A percentile compares a stretch with the other conserved stretches of the same genome.
These are phyloP conservation scores for Theonella swinhoei DNA, from an alignment of 37 sponge, comb jelly and placozoan genomes.

Conservation along the genomic window DNA sequence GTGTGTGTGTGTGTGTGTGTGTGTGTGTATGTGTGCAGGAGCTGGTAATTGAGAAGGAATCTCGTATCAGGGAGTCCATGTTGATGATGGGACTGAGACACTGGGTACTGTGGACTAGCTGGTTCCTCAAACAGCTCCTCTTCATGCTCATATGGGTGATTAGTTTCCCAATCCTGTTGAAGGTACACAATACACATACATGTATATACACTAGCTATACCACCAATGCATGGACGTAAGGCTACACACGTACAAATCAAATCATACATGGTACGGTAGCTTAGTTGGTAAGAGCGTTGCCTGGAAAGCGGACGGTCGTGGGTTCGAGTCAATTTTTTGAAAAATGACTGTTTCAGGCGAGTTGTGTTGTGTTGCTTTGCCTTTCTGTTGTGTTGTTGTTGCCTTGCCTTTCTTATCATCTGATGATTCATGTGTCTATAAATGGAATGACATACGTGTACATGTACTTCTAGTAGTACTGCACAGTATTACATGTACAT, in stretches of 20 bases:
- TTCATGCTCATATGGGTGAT: background rate
- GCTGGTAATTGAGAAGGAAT: slow-evolving; percentile 67
- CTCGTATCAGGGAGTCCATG: slow-evolving; percentile 75
- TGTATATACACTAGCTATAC: too few relatives aligned
- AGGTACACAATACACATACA: background rate
- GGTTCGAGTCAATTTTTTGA: too few relatives aligned
- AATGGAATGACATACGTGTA: too few relatives aligned
- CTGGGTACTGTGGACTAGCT: slow-evolving; percentile 57
- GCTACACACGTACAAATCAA: slow-evolving; percentile 23
- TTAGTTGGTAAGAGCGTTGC: too few relatives aligned
- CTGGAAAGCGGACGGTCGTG: too few relatives aligned
- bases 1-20: slow-evolving; percentile 29
- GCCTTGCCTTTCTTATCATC: background rate
- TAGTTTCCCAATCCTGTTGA: background rate
- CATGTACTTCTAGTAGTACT: too few relatives aligned
- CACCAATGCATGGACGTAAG: slow-evolving; percentile 12
- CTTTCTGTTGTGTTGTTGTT: too few relatives aligned
- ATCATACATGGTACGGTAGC: too few relatives aligned
- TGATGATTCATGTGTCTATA: background rate
- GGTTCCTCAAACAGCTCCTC: slow-evolving; percentile 11
- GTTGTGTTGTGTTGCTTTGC: too few relatives aligned
- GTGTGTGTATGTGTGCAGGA: slow-evolving; percentile 38
- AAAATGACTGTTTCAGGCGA: too few relatives aligned
- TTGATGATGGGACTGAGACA: slow-evolving; percentile 88
- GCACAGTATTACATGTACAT: too few relatives aligned